These are phyloP conservation scores for Conchocele bisecta DNA, from an alignment of 2,888 invertebrate genomes.

Conservation along the genomic window DNA sequence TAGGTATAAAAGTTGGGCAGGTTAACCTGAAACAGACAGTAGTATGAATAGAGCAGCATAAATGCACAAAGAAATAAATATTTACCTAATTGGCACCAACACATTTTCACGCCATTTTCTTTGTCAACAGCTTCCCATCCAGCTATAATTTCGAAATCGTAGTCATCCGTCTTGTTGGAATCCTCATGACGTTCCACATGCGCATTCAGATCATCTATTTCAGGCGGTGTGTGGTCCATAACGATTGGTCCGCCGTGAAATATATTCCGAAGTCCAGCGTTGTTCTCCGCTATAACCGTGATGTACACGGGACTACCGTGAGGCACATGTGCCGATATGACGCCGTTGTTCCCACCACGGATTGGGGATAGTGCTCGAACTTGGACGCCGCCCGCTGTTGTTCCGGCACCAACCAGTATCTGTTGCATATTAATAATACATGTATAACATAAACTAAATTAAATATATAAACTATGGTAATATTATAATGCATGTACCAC, in stretches of 20 bases:
- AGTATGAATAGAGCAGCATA: no score
- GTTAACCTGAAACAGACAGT: no score
- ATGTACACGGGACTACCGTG: constrained; percentile 55
- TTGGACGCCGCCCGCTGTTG: constrained; percentile 41
- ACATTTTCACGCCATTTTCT: constrained; percentile 33
- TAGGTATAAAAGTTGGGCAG: no score
- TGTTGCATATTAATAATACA: neutral
- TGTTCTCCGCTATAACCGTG: constrained; percentile 54
- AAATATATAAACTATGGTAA: no score
- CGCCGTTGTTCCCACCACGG: constrained; percentile 1
- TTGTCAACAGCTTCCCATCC: constrained; percentile 22
- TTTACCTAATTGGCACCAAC: constrained; percentile 33
- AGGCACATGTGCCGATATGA: constrained; percentile 22
- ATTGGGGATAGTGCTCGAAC: constrained; percentile 23
- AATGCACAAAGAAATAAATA: no score
- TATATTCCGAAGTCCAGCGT: constrained; percentile 47
- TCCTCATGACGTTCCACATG: neutral
- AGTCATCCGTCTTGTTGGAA: neutral
- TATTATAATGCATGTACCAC: no score
- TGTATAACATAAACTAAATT: no score
- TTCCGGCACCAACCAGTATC: constrained; percentile 40
- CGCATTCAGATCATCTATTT: constrained; percentile 19
- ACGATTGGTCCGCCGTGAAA: constrained; percentile 45
- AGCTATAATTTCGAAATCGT: neutral
- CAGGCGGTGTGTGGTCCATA: constrained; percentile 61